Conservation (phyloP, 92 coral and sea anemone species). For the Siderastrea siderea region DNA sequence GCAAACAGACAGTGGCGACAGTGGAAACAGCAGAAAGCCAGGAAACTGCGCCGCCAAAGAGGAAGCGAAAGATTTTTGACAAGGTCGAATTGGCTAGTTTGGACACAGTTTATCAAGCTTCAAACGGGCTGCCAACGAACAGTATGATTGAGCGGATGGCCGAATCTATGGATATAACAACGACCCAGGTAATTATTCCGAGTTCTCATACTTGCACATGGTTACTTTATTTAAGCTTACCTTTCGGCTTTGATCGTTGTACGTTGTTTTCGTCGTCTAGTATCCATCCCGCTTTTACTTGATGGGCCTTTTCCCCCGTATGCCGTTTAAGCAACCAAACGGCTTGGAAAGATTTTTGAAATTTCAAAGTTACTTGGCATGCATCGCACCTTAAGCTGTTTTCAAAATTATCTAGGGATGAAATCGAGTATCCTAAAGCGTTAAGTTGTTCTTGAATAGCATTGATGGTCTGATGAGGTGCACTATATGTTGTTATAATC, state of each 20-base stretch:
- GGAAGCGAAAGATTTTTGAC: slow-evolving; percentile 21
- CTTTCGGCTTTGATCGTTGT: background rate
- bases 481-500: slow-evolving; percentile 9
- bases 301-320: slow-evolving; percentile 26
- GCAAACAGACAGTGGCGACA: background rate
- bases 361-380: slow-evolving; percentile 35
- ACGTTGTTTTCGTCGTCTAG: slow-evolving; percentile 37
- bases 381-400: slow-evolving; percentile 44
- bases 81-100: slow-evolving; percentile 34
- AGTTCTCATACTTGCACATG: slow-evolving; percentile 1
- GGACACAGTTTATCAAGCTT: slow-evolving; percentile 35
- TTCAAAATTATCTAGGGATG: slow-evolving; percentile 26
- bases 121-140: slow-evolving; percentile 35
- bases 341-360: slow-evolving; percentile 25
- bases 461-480: slow-evolving; percentile 19
- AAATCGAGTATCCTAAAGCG: slow-evolving; percentile 3
- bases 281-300: slow-evolving; percentile 57
- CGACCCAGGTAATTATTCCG: slow-evolving; percentile 18
- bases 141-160: slow-evolving; percentile 28
- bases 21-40: slow-evolving; percentile 18
- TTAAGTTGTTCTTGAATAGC: slow-evolving; percentile 22
- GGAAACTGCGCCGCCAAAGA: slow-evolving; percentile 26
- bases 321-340: slow-evolving; percentile 41
- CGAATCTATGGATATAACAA: slow-evolving; percentile 20
- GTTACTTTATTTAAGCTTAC: slow-evolving; percentile 4